Base-by-base conservation (phyloP, 2,113 vertebrate genomes). In the Apteryx mantelli region DNA sequence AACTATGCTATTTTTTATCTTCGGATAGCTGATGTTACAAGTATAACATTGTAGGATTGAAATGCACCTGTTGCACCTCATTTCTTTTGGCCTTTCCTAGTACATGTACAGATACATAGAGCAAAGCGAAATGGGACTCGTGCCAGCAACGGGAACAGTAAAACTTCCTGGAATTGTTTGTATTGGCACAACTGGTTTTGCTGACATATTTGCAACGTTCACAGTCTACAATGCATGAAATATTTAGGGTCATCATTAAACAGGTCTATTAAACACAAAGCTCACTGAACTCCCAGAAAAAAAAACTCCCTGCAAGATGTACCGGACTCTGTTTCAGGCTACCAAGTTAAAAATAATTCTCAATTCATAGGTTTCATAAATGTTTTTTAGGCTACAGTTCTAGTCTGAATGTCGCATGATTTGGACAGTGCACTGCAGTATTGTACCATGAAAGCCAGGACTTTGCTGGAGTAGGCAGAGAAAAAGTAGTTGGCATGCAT, bases 241-340 rank as follows among this genome's bases (percentile, higher is more conserved):
- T 80, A 94, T 94, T 55, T 38, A 4, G 55, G 91, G 91, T 95
- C 95, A 95, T 95, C 95, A 48, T 55, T 77, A 81, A 92, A 82
- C 44, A 8, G 69, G 58, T 28, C 91, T 6, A 88, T 68, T 42
- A 86, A 53, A 86, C 52, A 89, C 87, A 94, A 94, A 95, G 36
- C 32, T 55, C 28, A 12, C n/a, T 8, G 92, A 96, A 97, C 94
- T 92, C 84, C 91, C 95, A 94, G 77, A 48, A n/a, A 88, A 83
- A 91, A 60, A 15, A 66, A 60, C 50, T 66, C 73, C 68, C 82
- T 46, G 46, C 38, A 87, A 73, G 24, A 85, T n/a, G 50, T 70
- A 83, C 40, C 55, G 83, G 93, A 93, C 66, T 26, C 13, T 46
- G 61, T 73, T 81, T 91, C 77, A 16, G 77, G 77, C 52, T 75